Percentiles rank a stretch among this genome's conserved stretches.
phyloP scores from a whole-genome alignment of 1,140 invertebrate species.

The Leptoteleia sp. region DNA sequence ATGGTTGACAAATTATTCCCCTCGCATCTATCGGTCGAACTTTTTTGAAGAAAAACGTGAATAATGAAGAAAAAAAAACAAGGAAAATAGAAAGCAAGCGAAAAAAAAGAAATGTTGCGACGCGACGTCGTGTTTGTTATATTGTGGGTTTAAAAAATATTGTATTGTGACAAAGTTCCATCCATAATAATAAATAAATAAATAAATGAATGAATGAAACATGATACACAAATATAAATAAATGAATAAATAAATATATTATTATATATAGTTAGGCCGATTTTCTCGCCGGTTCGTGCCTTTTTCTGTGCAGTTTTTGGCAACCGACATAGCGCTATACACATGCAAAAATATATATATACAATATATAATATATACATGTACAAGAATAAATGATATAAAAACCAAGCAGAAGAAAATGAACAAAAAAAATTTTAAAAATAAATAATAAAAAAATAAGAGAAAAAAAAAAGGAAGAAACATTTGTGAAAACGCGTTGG shows the following conservation, averaged over 20 bases:
- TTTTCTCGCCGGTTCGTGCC: constrained; percentile 82
- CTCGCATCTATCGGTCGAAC: constrained; percentile 34
- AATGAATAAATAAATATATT: constrained; percentile 74
- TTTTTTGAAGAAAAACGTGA: too few species aligned
- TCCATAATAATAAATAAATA: constrained; percentile 76
- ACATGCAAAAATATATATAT: constrained; percentile 57
- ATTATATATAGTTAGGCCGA: constrained; percentile 82
- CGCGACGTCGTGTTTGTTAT: constrained; percentile 71
- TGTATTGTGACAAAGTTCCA: constrained; percentile 82
- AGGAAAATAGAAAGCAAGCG: constrained; percentile 29
- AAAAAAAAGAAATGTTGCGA: constrained; percentile 49
- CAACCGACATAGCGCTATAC: constrained; percentile 76
- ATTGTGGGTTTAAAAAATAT: constrained; percentile 76
- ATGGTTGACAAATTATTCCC: constrained; percentile 5
- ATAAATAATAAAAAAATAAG: background rate
- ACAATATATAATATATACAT: constrained; percentile 36
- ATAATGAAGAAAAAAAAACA: too few species aligned
- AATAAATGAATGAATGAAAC: constrained; percentile 81
- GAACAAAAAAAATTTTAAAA: background rate
- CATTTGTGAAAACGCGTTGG: constrained; percentile 22
- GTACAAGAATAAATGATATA: constrained; percentile 62
- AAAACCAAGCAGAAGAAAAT: constrained; percentile 32
- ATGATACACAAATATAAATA: constrained; percentile 74
- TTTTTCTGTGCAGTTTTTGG: constrained; percentile 80
- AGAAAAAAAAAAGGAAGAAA: constrained; percentile 8